Conservation (phyloP, 2,888 invertebrate genomes). For the Beris chalybata region DNA sequence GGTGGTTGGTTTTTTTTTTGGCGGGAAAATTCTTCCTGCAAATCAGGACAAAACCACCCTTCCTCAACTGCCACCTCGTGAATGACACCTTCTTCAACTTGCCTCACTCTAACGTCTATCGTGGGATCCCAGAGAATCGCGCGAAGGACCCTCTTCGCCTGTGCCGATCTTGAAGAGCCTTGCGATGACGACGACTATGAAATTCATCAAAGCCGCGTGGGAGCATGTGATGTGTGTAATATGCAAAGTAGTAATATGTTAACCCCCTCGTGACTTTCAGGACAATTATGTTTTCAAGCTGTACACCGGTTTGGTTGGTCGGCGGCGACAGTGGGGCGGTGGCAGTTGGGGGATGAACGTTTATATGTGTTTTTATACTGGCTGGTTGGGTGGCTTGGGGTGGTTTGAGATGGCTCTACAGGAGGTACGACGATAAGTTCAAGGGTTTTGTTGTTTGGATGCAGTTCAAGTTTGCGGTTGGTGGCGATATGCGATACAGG, state of each 20-base stretch:
- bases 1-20: too few species aligned
- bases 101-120: too few species aligned
- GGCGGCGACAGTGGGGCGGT: neutral
- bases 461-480: conserved; percentile 9
- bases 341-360: neutral
- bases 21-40: too few species aligned
- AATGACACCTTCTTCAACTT: too few species aligned
- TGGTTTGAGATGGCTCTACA: too few species aligned
- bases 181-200: neutral
- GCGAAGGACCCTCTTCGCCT: too few species aligned
- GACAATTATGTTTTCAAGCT: conserved; percentile 27
- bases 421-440: neutral
- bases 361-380: neutral
- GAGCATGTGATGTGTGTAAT: conserved; percentile 19
- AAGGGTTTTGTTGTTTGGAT: neutral
- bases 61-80: too few species aligned
- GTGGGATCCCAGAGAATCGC: too few species aligned
- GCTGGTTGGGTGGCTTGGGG: too few species aligned
- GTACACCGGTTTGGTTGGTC: neutral
- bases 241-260: conserved; percentile 24
- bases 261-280: conserved; percentile 22
- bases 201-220: conserved; percentile 7
- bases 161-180: too few species aligned
- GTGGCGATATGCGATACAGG: neutral
- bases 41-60: too few species aligned